phyloP scores from a whole-genome alignment of 2,888 invertebrate species.

The Pollenia labialis region DNA sequence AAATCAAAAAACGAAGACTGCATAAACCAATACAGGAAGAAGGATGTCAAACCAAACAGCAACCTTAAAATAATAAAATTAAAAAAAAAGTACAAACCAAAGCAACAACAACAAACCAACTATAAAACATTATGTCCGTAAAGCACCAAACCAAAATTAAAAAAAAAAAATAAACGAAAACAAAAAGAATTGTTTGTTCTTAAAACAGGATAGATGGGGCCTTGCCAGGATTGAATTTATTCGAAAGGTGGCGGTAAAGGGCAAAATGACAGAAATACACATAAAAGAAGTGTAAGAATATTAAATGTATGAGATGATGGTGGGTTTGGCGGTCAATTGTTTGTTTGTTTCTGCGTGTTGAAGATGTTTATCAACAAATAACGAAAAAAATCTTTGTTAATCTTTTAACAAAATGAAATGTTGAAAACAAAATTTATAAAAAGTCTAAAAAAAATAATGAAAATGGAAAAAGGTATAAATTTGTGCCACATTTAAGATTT shows the following conservation, averaged over 20 bases:
- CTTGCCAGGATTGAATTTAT: slow-evolving; percentile 39
- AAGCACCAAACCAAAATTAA: slow-evolving; percentile 26
- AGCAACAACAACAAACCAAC: slow-evolving; percentile 57
- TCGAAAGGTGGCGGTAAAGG: slow-evolving; percentile 62
- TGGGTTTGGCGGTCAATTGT: slow-evolving; percentile 74
- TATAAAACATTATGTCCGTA: slow-evolving; percentile 69
- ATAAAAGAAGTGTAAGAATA: slow-evolving; percentile 70
- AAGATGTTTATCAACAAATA: slow-evolving; percentile 73
- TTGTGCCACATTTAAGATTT: neutral
- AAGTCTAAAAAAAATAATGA: slow-evolving; percentile 39
- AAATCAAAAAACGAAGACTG: slow-evolving; percentile 38
- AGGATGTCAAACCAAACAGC: slow-evolving; percentile 78
- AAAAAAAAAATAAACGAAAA: slow-evolving; percentile 1
- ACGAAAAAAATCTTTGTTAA: slow-evolving; percentile 65
- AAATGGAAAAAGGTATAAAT: slow-evolving; percentile 33
- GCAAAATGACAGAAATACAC: slow-evolving; percentile 70
- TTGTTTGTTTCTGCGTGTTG: slow-evolving; percentile 71
- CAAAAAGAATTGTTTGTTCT: slow-evolving; percentile 58
- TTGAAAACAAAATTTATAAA: slow-evolving; percentile 56
- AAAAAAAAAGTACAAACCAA: slow-evolving; percentile 30
- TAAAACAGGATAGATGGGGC: slow-evolving; percentile 51
- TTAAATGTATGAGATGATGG: slow-evolving; percentile 57
- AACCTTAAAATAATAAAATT: slow-evolving; percentile 42
- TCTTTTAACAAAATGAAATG: slow-evolving; percentile 71
- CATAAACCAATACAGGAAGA: slow-evolving; percentile 74